Percentiles rank a stretch among this genome's conserved stretches.
These are phyloP conservation scores for Archegozetes longisetosus DNA, from an alignment of 1,140 invertebrate genomes.

Conservation along the genomic window DNA sequence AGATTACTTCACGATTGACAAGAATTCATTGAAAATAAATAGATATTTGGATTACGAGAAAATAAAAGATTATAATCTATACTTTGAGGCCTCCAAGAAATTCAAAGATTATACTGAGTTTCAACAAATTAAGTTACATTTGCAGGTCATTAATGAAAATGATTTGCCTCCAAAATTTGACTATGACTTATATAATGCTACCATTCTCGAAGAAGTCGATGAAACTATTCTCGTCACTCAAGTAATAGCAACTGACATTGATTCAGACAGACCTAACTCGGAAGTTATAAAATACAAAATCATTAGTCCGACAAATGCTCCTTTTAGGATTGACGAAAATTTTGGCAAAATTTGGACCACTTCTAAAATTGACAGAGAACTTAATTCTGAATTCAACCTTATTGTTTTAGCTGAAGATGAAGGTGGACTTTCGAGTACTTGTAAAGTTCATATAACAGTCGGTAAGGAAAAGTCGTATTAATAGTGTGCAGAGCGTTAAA, in stretches of 20 bases:
- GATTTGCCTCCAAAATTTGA: constrained; percentile 62
- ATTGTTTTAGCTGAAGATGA: constrained; percentile 71
- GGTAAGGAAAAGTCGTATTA: not conserved
- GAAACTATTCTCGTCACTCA: constrained; percentile 56
- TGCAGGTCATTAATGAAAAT: constrained; percentile 78
- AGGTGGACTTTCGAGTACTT: constrained; percentile 49
- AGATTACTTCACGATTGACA: constrained; percentile 27
- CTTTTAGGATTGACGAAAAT: constrained; percentile 60
- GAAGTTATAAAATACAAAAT: constrained; percentile 50
- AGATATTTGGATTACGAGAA: constrained; percentile 79
- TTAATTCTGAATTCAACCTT: constrained; percentile 47
- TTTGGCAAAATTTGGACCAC: constrained; percentile 73
- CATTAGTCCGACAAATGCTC: constrained; percentile 33
- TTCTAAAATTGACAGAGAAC: constrained; percentile 63
- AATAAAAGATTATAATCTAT: constrained; percentile 52
- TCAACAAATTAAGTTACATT: constrained; percentile 39
- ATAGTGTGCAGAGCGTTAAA: not conserved
- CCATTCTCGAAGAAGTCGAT: constrained; percentile 65
- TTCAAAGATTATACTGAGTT: constrained; percentile 29
- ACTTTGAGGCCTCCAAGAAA: constrained; percentile 67
- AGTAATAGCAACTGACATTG: constrained; percentile 64
- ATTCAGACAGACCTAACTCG: constrained; percentile 32
- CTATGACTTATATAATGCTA: constrained; percentile 58
- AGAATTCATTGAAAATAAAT: constrained; percentile 46
- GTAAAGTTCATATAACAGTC: constrained; percentile 53